These are phyloP conservation scores for Margaritifera margaritifera DNA, from an alignment of 2,888 invertebrate species.

Conservation along the genomic window DNA sequence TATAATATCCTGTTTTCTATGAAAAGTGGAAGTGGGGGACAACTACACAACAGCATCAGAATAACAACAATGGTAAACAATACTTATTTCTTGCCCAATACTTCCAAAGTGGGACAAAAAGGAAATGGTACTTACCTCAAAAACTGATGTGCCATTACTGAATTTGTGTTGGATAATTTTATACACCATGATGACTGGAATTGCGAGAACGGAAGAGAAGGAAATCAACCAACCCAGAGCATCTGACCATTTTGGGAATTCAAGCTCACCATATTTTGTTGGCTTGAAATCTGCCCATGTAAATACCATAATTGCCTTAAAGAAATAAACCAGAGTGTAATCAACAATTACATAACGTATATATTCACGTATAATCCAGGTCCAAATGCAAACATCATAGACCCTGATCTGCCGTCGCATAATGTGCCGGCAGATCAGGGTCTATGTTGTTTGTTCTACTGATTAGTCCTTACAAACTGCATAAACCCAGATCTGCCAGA, in stretches of 20 bases:
- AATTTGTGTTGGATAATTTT: conserved; percentile 65
- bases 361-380: no score
- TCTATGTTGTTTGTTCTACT: no score
- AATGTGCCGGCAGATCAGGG: no score
- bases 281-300: conserved; percentile 81
- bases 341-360: no score
- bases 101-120: no score
- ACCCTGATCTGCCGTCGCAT: no score
- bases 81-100: neutral
- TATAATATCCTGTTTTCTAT: no score
- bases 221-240: conserved; percentile 83
- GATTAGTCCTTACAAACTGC: no score
- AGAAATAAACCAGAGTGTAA: conserved; percentile 5
- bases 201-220: conserved; percentile 80
- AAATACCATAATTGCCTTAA: conserved; percentile 83
- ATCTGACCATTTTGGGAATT: conserved; percentile 83
- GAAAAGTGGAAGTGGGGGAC: no score
- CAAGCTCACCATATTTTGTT: conserved; percentile 79
- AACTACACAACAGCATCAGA: no score
- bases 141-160: conserved; percentile 14
- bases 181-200: conserved; percentile 79
- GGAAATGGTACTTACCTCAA: conserved; percentile 29
- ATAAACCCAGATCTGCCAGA: no score
- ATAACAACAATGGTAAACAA: neutral
- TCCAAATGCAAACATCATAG: no score